Conservation (phyloP, 2,888 invertebrate genomes). For the Selenia dentaria region DNA sequence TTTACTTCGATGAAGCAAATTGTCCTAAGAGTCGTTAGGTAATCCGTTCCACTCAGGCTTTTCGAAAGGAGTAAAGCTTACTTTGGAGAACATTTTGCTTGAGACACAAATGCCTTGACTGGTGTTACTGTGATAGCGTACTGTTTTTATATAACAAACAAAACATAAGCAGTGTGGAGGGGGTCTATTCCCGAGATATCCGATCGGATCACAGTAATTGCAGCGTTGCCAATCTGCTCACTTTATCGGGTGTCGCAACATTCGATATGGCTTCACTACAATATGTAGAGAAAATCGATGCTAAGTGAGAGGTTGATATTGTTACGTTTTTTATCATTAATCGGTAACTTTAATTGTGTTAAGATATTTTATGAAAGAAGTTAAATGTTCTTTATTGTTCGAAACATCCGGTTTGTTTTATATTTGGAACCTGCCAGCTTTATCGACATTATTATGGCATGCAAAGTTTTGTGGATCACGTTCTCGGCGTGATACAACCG, state of each 20-base stretch:
- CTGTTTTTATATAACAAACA: slow-evolving; percentile 83
- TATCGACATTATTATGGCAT: slow-evolving; percentile 8
- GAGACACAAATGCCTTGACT: slow-evolving; percentile 75
- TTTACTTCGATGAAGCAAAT: slow-evolving; percentile 39
- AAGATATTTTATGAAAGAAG: slow-evolving; percentile 10
- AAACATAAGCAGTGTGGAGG: slow-evolving; percentile 71
- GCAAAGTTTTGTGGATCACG: slow-evolving; percentile 1
- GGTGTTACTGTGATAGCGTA: slow-evolving; percentile 67
- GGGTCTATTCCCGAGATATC: slow-evolving; percentile 77
- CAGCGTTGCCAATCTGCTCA: slow-evolving; percentile 75
- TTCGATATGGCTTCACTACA: slow-evolving; percentile 62
- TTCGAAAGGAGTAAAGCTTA: slow-evolving; percentile 59
- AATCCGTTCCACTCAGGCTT: slow-evolving; percentile 41
- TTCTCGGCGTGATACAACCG: not conserved
- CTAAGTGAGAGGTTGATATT: slow-evolving; percentile 65
- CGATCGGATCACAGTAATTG: slow-evolving; percentile 80
- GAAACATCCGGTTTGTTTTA: slow-evolving; percentile 7
- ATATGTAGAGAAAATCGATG: slow-evolving; percentile 67
- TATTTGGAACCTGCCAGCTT: slow-evolving; percentile 4
- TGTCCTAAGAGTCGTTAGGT: slow-evolving; percentile 47
- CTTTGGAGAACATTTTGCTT: slow-evolving; percentile 82
- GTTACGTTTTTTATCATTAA: slow-evolving; percentile 37
- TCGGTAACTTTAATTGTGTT: slow-evolving; percentile 12
- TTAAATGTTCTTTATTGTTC: not conserved
- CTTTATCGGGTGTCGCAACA: slow-evolving; percentile 74